Evolutionary conservation across 2,113 vertebrate species (phyloP), one percentile per base, ranked within the genome.

Genomic region (Nannospalax galili): DNA sequence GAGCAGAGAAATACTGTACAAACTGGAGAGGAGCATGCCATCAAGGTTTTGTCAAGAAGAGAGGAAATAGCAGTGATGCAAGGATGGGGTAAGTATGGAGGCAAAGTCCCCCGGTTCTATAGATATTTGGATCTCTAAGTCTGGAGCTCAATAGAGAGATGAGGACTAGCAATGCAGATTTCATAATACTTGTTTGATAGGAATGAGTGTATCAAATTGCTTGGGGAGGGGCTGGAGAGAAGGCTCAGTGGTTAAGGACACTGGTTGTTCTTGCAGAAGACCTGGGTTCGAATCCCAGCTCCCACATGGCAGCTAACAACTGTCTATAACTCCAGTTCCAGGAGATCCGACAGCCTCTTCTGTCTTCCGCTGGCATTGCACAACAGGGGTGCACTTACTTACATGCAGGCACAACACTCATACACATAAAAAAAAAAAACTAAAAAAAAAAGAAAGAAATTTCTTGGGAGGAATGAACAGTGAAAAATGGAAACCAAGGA

Each of bases 401-500:
- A n/a, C n/a, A n/a, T n/a, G n/a, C n/a, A n/a, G n/a, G n/a, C n/a
- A n/a, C n/a, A n/a, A n/a, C n/a, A n/a, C n/a, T n/a, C n/a, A n/a
- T n/a, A n/a, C n/a, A n/a, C n/a, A n/a, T n/a, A n/a, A n/a, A n/a
- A n/a, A n/a, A n/a, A n/a, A n/a, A n/a, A n/a, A n/a, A n/a, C n/a
- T n/a, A n/a, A n/a, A n/a, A n/a, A n/a, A n/a, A n/a, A n/a, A n/a
- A n/a, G n/a, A n/a, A n/a, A n/a, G n/a, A 74, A 85, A 88, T 32
- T 91, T 32, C 48, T 58, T 84, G 24, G 56, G 32, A 20, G 40
- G 7, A 88, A 28, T 72, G 45, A 24, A 67, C 5, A 86, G 26
- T 72, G 58, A 91, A 89, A 92, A 88, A 56, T 19, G 91, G 69
- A 69, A 88, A 82, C 37, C 40, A 94, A 88, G 64, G 84, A 64